Evolutionary conservation across 2,888 invertebrate genomes (phyloP).

Genomic region (Coenonympha arcania): DNA sequence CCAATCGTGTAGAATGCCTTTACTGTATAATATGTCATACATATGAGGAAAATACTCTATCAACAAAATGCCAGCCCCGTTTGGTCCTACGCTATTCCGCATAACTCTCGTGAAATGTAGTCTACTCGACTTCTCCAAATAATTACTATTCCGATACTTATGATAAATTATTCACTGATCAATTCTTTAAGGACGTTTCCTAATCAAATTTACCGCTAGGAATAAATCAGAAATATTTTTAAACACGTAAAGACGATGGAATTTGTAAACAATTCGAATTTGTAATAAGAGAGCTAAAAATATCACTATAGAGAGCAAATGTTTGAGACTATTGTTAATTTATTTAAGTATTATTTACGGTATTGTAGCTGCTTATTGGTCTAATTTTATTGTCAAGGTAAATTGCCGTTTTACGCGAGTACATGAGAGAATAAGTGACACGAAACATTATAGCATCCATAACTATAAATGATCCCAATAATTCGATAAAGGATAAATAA

Average conservation of each 20-base stretch:
- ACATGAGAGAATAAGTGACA: slow-evolving; percentile 27
- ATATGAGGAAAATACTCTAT: too few relatives aligned
- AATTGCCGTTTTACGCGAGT: slow-evolving; percentile 39
- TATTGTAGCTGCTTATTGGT: slow-evolving; percentile 35
- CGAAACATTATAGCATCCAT: slow-evolving; percentile 29
- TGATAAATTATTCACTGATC: slow-evolving; percentile 17
- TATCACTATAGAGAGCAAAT: slow-evolving; percentile 54
- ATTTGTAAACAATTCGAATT: not conserved
- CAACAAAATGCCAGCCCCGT: too few relatives aligned
- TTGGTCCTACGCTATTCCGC: too few relatives aligned
- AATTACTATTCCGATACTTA: slow-evolving; percentile 1
- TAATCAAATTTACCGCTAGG: not conserved
- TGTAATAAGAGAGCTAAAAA: slow-evolving; percentile 44
- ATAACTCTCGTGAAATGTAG: slow-evolving; percentile 41
- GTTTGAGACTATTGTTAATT: too few relatives aligned
- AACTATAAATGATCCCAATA: slow-evolving; percentile 48
- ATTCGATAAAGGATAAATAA: slow-evolving; percentile 64
- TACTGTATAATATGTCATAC: too few relatives aligned
- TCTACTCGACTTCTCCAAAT: slow-evolving; percentile 15
- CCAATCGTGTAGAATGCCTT: too few relatives aligned
- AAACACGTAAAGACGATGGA: not conserved
- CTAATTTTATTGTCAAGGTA: slow-evolving; percentile 57
- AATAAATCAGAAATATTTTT: not conserved
- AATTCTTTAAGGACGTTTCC: not conserved
- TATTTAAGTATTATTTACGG: slow-evolving; percentile 25